Evolutionary conservation across 2,113 vertebrate species (phyloP).

Genomic region (Laticauda laticaudata): DNA sequence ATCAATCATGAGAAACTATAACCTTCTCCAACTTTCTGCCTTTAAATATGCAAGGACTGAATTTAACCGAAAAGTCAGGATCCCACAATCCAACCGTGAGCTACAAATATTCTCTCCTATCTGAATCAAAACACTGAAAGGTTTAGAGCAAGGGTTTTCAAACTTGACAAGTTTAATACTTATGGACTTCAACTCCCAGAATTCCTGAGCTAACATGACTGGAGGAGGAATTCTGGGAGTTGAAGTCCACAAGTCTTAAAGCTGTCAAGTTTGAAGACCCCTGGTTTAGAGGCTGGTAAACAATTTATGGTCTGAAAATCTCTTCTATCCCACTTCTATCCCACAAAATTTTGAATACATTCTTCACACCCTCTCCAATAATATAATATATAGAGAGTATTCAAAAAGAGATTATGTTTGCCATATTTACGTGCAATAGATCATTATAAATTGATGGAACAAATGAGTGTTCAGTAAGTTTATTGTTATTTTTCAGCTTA

Average conservation of each 20-base stretch:
- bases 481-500: background rate
- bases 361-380: background rate
- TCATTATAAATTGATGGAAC: background rate
- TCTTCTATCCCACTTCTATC: background rate
- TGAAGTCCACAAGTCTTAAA: too few relatives aligned
- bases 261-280: too few relatives aligned
- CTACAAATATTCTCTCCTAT: background rate
- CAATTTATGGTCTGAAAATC: background rate
- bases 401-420: background rate
- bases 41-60: background rate
- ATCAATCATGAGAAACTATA: background rate
- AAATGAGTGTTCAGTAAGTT: background rate
- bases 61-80: background rate
- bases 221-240: too few relatives aligned
- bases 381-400: background rate
- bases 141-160: background rate
- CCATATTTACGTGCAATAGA: background rate
- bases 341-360: background rate
- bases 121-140: background rate
- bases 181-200: too few relatives aligned
- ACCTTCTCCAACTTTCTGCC: background rate
- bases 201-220: too few relatives aligned
- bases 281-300: background rate
- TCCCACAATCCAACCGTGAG: background rate
- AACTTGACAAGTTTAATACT: too few relatives aligned